A percentile compares a stretch with the other conserved stretches of the same genome.
phyloP scores from a whole-genome alignment of 2,888 invertebrate species.

The Andrena camellia region DNA sequence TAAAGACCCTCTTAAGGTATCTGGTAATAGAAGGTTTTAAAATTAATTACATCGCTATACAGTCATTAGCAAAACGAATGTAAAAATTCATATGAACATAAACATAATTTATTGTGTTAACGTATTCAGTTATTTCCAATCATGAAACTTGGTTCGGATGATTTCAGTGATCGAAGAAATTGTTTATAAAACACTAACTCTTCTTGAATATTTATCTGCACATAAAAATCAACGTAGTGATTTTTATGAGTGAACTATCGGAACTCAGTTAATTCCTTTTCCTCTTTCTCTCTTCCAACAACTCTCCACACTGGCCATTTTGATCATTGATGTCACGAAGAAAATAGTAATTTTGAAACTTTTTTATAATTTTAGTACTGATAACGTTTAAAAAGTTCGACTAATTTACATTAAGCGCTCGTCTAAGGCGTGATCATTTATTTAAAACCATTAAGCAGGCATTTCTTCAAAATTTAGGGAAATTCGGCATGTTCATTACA shows the following conservation, averaged over 20 bases:
- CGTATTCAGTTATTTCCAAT: neutral
- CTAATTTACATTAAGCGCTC: neutral
- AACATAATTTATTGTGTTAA: neutral
- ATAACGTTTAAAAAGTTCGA: neutral
- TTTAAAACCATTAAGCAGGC: neutral
- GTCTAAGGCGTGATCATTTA: too few relatives aligned
- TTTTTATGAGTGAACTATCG: neutral
- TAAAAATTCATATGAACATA: too few relatives aligned
- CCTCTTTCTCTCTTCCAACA: too few relatives aligned
- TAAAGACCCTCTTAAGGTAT: too few relatives aligned
- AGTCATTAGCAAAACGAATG: too few relatives aligned
- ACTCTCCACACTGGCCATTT: too few relatives aligned
- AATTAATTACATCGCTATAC: too few relatives aligned
- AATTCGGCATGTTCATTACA: slow-evolving; percentile 8
- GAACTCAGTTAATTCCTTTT: too few relatives aligned
- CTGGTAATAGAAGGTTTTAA: too few relatives aligned
- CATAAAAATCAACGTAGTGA: neutral
- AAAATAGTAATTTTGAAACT: neutral
- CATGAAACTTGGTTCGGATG: neutral
- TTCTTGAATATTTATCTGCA: neutral
- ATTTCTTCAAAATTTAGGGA: neutral
- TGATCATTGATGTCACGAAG: too few relatives aligned
- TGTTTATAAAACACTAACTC: neutral
- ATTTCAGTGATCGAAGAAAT: neutral
- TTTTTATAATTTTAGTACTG: too few relatives aligned